These are phyloP conservation scores for Potamarius usumacintae DNA, from an alignment of 2,113 vertebrate genomes.

Conservation along the genomic window DNA sequence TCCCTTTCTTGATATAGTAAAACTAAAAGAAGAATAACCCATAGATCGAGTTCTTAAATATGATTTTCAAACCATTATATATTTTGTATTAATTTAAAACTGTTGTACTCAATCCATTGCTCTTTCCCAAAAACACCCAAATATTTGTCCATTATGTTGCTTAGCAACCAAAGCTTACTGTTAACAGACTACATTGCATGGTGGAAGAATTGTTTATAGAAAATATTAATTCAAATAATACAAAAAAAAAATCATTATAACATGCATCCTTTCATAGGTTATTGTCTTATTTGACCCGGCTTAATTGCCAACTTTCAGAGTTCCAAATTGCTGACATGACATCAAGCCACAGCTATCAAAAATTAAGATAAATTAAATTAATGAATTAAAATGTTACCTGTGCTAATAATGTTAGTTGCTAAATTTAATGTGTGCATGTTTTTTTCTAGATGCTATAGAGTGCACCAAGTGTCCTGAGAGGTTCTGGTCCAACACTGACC, in stretches of 20 bases:
- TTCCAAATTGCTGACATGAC: no score
- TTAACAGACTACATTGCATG: background rate
- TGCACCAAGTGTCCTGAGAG: constrained; percentile 58
- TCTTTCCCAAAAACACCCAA: background rate
- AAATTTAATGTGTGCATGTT: constrained; percentile 7
- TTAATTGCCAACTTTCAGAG: background rate
- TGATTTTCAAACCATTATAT: background rate
- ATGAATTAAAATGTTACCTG: background rate
- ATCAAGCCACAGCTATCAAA: background rate
- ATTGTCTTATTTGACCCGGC: background rate
- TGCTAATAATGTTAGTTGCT: background rate
- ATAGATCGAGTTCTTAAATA: background rate
- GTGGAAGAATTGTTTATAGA: background rate
- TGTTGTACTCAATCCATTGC: background rate
- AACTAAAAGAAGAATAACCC: background rate
- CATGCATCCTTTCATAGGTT: background rate
- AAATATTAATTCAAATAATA: background rate
- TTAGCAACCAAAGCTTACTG: background rate
- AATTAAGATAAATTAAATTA: no score
- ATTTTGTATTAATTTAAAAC: background rate
- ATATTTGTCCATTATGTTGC: background rate
- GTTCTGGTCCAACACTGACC: constrained; percentile 61
- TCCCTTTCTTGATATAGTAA: background rate
- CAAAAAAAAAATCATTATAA: background rate
- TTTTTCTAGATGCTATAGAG: constrained; percentile 55